Evolutionary conservation across 2,888 invertebrate genomes (phyloP).

Genomic region (Mesorhabditis spiculigera): DNA sequence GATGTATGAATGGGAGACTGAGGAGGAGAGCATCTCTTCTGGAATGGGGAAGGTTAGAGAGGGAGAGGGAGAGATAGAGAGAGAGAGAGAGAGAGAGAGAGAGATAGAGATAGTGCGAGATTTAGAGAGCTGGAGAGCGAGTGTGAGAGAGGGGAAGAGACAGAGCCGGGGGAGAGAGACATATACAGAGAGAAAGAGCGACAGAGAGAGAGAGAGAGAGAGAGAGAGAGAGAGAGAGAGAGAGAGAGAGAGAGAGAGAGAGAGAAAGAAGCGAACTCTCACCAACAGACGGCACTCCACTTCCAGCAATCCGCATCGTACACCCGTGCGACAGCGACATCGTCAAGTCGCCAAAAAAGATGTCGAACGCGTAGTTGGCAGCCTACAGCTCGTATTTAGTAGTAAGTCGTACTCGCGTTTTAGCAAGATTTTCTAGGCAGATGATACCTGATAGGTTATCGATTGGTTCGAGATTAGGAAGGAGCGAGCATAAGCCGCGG

Average conservation of each 20-base stretch:
- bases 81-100: no score
- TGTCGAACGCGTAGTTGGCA: constrained; percentile 52
- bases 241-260: no score
- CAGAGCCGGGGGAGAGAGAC: neutral
- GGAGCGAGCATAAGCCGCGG: constrained; percentile 28
- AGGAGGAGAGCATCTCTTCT: constrained; percentile 16
- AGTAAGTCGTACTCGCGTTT: no score
- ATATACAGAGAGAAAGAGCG: no score
- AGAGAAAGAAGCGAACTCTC: neutral
- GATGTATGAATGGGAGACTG: constrained; percentile 40
- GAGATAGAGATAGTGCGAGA: no score
- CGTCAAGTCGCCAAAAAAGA: constrained; percentile 51
- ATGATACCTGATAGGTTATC: constrained; percentile 34
- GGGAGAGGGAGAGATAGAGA: no score
- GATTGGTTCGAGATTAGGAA: constrained; percentile 23
- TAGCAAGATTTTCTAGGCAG: no score
- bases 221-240: neutral
- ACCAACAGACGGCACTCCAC: constrained; percentile 7
- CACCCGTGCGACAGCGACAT: constrained; percentile 30
- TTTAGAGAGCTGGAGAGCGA: neutral
- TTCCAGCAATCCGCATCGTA: constrained; percentile 18
- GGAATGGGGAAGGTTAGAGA: constrained; percentile 9
- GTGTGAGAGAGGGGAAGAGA: no score
- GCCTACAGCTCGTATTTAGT: constrained; percentile 16
- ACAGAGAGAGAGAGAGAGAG: no score